Conservation (phyloP, 2,888 invertebrate species). For the Pseudeuparius sepicola region DNA sequence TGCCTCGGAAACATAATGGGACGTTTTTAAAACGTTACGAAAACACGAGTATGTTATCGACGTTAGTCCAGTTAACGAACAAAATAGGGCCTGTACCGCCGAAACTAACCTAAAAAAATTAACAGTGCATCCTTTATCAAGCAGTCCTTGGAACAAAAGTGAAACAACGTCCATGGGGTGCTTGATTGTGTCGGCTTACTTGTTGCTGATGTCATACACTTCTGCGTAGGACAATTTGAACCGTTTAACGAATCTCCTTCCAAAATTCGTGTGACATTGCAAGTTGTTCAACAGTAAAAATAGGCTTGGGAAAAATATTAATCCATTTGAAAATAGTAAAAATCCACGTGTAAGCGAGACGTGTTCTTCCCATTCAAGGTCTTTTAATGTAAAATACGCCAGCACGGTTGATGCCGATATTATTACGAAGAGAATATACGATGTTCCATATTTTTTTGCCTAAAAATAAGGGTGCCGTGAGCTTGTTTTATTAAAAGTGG, state of each 20-base stretch:
- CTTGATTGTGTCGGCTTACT: too few relatives aligned
- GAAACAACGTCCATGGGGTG: too few relatives aligned
- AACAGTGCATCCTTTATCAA: too few relatives aligned
- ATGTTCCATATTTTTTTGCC: too few relatives aligned
- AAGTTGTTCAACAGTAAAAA: constrained; percentile 55
- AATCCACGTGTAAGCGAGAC: constrained; percentile 48
- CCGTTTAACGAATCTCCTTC: constrained; percentile 49
- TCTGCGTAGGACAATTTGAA: constrained; percentile 57
- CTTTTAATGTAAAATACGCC: constrained; percentile 27
- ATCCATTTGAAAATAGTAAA: constrained; percentile 51
- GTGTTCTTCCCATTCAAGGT: constrained; percentile 43
- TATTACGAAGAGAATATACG: too few relatives aligned
- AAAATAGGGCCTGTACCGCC: constrained; percentile 59
- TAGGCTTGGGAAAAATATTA: constrained; percentile 57
- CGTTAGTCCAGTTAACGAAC: constrained; percentile 54
- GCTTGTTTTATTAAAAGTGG: too few relatives aligned
- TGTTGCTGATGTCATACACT: constrained; percentile 64
- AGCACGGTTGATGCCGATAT: constrained; percentile 22
- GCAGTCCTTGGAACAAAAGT: too few relatives aligned
- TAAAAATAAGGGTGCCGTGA: too few relatives aligned
- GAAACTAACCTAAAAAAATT: constrained; percentile 54
- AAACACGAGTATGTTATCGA: constrained; percentile 60
- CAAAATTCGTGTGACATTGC: constrained; percentile 49
- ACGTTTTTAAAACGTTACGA: constrained; percentile 55
- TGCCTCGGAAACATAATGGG: constrained; percentile 63